Evolutionary conservation across 1,140 invertebrate genomes (phyloP).

Genomic region (Drosophila sechellia): DNA sequence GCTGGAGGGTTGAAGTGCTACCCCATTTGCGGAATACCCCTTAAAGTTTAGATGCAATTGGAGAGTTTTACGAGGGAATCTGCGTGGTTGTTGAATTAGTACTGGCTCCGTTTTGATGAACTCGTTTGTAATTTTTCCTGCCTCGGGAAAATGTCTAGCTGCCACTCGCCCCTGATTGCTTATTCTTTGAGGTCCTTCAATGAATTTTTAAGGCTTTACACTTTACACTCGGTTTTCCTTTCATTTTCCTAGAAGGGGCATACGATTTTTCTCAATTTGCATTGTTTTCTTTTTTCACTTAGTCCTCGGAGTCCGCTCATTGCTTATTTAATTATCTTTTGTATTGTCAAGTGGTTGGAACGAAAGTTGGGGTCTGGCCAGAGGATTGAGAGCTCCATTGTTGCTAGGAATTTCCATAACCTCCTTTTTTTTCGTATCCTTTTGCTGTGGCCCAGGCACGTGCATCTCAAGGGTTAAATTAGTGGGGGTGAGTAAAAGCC

Average conservation of each 20-base stretch:
- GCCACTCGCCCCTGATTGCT: conserved; percentile 37
- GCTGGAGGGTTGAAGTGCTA: conserved; percentile 13
- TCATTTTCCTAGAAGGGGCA: conserved; percentile 16
- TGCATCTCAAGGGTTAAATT: conserved; percentile 56
- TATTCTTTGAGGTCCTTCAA: conserved; percentile 67
- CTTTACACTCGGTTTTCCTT: conserved; percentile 45
- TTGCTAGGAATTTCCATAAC: conserved; percentile 39
- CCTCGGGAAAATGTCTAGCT: conserved; percentile 12
- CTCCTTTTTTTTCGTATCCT: conserved; percentile 30
- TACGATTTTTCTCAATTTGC: conserved; percentile 68
- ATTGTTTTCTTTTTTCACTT: conserved; percentile 67
- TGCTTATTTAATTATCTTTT: conserved; percentile 81
- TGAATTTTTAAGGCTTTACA: conserved; percentile 73
- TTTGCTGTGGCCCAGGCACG: conserved; percentile 45
- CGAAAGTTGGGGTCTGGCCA: conserved; percentile 37
- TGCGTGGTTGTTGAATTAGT: conserved; percentile 16
- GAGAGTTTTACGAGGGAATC: conserved; percentile 1
- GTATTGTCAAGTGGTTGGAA: conserved; percentile 80
- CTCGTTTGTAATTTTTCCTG: conserved; percentile 12
- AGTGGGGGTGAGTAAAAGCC: conserved; percentile 20
- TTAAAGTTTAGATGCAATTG: conserved; percentile 8
- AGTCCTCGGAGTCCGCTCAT: conserved; percentile 66
- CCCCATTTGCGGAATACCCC: conserved; percentile 20
- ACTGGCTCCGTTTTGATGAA: conserved; percentile 12
- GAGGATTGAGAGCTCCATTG: conserved; percentile 36